Evolutionary conservation across 2,113 vertebrate species (phyloP).

Genomic region (Rhea americana): DNA sequence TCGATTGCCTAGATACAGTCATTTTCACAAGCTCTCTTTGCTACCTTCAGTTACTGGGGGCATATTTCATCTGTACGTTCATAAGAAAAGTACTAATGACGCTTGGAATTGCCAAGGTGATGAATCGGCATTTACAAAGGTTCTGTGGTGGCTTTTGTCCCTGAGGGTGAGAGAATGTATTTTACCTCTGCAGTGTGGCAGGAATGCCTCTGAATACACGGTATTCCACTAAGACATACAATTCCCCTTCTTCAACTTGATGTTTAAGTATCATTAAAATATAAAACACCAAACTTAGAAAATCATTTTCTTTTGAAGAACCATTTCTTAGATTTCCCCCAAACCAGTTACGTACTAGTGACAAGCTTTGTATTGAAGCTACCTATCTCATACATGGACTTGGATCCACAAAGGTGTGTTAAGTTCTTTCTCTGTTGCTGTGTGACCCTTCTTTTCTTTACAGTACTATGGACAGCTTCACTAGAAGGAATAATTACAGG

Average conservation of each 20-base stretch:
- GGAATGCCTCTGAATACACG: not conserved
- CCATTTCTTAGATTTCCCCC: not conserved
- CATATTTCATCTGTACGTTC: not conserved
- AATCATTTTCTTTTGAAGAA: not conserved
- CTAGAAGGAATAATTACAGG: not conserved
- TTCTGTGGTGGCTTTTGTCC: not conserved
- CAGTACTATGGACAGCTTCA: not conserved
- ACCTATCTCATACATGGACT: fast-evolving
- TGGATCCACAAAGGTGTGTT: not conserved
- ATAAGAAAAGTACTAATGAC: not conserved
- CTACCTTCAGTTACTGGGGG: not conserved
- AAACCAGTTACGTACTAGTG: not conserved
- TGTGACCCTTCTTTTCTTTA: not conserved
- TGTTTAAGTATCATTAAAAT: not conserved
- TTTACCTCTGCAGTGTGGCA: not conserved
- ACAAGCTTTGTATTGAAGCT: not conserved
- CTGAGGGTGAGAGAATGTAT: not conserved
- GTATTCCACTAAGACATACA: not conserved
- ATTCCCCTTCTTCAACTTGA: not conserved
- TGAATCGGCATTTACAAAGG: not conserved
- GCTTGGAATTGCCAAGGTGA: not conserved
- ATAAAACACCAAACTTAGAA: not conserved
- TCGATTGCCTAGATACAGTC: not conserved
- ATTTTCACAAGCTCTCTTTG: not conserved
- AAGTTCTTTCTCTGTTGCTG: not conserved